These are phyloP conservation scores for Endotricha flammealis DNA, from an alignment of 2,888 invertebrate species.

Conservation along the genomic window DNA sequence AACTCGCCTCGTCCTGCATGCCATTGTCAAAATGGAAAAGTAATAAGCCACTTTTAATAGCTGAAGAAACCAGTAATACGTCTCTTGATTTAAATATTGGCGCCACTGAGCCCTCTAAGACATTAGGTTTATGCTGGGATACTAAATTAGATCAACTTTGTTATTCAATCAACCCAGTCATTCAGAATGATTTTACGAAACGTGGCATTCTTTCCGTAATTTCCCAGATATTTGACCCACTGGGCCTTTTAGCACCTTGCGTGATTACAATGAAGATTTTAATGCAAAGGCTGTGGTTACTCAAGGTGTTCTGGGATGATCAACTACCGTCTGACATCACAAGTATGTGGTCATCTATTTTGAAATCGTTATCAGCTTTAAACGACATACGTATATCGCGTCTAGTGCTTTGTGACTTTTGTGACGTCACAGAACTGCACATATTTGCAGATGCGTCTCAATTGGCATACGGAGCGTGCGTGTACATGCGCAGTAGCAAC, in stretches of 20 bases:
- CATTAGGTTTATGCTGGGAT: too few relatives aligned
- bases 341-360: background rate
- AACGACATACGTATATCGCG: conserved; percentile 21
- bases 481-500: conserved; percentile 19
- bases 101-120: too few relatives aligned
- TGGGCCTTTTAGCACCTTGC: conserved; percentile 21
- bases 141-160: too few relatives aligned
- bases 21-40: too few relatives aligned
- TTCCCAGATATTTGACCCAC: conserved; percentile 21
- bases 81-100: too few relatives aligned
- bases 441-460: conserved; percentile 26
- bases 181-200: background rate
- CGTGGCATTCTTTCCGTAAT: conserved; percentile 16
- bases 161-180: background rate
- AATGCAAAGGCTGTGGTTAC: conserved; percentile 22
- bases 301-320: conserved; percentile 22
- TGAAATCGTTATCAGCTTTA: conserved; percentile 5
- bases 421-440: conserved; percentile 20
- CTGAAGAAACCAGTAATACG: too few relatives aligned
- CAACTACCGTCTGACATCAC: conserved; percentile 17
- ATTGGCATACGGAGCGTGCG: conserved; percentile 22
- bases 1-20: too few relatives aligned
- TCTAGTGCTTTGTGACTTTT: conserved; percentile 11
- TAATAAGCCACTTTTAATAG: too few relatives aligned
- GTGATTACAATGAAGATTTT: conserved; percentile 22